Evolutionary conservation across 2,888 invertebrate species (phyloP).

Genomic region (Acanthosoma haemorrhoidale): DNA sequence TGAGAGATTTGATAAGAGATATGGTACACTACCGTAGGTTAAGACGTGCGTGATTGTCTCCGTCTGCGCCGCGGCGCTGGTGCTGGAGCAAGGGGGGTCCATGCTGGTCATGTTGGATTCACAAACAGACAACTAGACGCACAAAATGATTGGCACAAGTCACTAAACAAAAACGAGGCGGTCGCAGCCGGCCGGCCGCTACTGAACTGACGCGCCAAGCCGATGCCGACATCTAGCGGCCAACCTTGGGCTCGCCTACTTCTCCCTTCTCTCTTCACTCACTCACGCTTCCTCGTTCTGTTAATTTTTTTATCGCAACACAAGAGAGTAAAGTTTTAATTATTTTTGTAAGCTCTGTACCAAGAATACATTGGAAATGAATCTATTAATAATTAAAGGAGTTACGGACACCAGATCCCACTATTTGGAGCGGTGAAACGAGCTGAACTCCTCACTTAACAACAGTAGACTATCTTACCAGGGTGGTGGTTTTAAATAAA

Average conservation of each 20-base stretch:
- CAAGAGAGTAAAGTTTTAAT: too few species aligned
- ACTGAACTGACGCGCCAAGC: background rate
- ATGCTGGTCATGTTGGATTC: too few species aligned
- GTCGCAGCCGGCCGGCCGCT: slow-evolving; percentile 3
- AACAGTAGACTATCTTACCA: too few species aligned
- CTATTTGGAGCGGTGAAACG: too few species aligned
- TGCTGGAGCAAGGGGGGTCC: background rate
- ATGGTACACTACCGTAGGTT: slow-evolving; percentile 50
- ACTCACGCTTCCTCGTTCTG: background rate
- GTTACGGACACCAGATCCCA: too few species aligned
- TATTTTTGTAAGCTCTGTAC: too few species aligned
- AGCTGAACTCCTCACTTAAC: too few species aligned
- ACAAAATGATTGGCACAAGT: background rate
- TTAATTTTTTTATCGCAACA: too few species aligned
- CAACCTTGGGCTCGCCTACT: background rate
- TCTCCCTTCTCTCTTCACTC: background rate
- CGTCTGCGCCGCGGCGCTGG: background rate
- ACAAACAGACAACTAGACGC: background rate
- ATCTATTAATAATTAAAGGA: too few species aligned
- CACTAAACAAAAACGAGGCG: background rate
- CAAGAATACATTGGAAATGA: too few species aligned
- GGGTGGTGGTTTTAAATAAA: too few species aligned
- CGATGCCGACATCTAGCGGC: background rate
- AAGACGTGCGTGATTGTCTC: slow-evolving; percentile 55
- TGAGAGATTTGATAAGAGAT: too few species aligned